These are phyloP conservation scores for Pungitius pungitius DNA, from an alignment of 2,113 vertebrate genomes.

Conservation along the genomic window DNA sequence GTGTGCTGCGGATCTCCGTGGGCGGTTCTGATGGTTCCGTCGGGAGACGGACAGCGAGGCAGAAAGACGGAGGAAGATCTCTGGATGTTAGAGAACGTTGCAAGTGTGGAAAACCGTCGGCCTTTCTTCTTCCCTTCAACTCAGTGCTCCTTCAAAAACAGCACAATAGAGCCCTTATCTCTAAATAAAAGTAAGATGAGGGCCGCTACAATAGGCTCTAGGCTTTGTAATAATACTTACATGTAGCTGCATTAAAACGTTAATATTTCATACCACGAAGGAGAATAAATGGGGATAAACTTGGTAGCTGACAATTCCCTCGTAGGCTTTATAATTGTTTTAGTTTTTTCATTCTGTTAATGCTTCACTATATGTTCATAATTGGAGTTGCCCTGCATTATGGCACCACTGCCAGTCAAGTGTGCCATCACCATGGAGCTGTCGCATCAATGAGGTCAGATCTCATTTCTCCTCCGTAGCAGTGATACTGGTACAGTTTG, in stretches of 20 bases:
- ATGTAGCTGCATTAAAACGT: slow-evolving; percentile 34
- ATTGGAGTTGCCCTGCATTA: slow-evolving; percentile 60
- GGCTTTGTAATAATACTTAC: slow-evolving; percentile 30
- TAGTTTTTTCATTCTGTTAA: slow-evolving; percentile 9
- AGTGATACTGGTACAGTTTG: neutral
- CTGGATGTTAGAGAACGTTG: slow-evolving; percentile 39
- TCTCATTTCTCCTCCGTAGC: slow-evolving; percentile 29
- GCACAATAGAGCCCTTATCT: slow-evolving; percentile 47
- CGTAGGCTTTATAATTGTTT: neutral
- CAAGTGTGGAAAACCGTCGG: slow-evolving; percentile 39
- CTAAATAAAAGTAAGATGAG: slow-evolving; percentile 47
- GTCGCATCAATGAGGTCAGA: slow-evolving; percentile 70
- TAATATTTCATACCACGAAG: slow-evolving; percentile 41
- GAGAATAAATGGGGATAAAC: slow-evolving; percentile 16
- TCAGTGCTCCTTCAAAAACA: slow-evolving; percentile 43
- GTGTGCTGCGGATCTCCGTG: slow-evolving; percentile 44
- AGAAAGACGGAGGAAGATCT: slow-evolving; percentile 21
- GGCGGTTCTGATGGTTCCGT: slow-evolving; percentile 33
- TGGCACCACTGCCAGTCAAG: slow-evolving; percentile 52
- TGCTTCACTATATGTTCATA: slow-evolving; percentile 28
- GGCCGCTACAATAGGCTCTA: slow-evolving; percentile 10
- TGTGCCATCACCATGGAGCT: slow-evolving; percentile 58
- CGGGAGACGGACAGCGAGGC: slow-evolving; percentile 16
- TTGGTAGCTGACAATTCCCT: slow-evolving; percentile 16
- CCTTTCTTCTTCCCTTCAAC: slow-evolving; percentile 38